phyloP scores from a whole-genome alignment of 2,797 vertebrate genomes.

The Acanthurus leucopareius region DNA sequence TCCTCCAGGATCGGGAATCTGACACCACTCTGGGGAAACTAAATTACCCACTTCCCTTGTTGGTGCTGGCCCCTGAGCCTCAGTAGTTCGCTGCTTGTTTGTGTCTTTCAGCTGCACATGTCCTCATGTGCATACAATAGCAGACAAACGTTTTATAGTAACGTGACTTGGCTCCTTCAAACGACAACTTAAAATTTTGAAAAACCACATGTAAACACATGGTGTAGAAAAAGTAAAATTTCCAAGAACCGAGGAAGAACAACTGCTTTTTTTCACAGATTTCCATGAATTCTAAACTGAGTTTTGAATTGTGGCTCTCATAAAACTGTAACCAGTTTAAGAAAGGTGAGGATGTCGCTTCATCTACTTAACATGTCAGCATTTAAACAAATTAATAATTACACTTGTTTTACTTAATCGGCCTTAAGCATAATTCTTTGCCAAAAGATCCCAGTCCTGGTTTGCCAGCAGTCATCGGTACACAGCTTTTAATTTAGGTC shows the following conservation, averaged over 20 bases:
- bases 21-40: slow-evolving; percentile 71
- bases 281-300: slow-evolving; percentile 16
- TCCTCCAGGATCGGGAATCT: slow-evolving; percentile 61
- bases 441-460: neutral
- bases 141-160: neutral
- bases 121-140: slow-evolving; percentile 5
- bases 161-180: neutral
- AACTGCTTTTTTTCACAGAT: neutral
- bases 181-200: neutral
- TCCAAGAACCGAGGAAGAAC: slow-evolving; percentile 33
- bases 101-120: slow-evolving; percentile 30
- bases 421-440: neutral
- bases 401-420: neutral
- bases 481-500: slow-evolving; percentile 40
- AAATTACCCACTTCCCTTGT: slow-evolving; percentile 66
- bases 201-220: slow-evolving; percentile 14
- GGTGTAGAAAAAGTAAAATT: neutral
- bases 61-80: slow-evolving; percentile 20
- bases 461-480: slow-evolving; percentile 2
- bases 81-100: slow-evolving; percentile 51
- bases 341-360: neutral
- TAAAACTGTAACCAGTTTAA: neutral
- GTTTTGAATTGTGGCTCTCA: neutral
- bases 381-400: neutral
- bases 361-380: neutral